These are phyloP conservation scores for Sandelia bainsii DNA, from an alignment of 2,797 vertebrate genomes.

Conservation along the genomic window DNA sequence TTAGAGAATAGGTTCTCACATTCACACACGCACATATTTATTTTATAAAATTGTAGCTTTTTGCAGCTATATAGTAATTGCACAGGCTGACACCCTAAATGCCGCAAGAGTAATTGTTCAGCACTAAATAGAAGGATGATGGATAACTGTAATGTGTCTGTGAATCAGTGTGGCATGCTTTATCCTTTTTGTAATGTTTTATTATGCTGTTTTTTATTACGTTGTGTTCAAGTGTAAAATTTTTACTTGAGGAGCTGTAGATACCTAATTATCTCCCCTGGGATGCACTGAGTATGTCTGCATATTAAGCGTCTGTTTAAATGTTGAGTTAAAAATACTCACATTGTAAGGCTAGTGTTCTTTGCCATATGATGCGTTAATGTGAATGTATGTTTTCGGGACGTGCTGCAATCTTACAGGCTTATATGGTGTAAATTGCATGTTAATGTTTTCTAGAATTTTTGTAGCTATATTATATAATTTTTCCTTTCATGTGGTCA, in stretches of 20 bases:
- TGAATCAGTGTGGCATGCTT: neutral
- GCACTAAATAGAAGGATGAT: too few species aligned
- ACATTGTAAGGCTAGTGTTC: conserved; percentile 1
- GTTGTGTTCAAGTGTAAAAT: conserved; percentile 2
- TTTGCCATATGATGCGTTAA: neutral
- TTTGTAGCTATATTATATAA: neutral
- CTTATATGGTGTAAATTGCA: neutral
- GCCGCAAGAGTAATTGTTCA: too few species aligned
- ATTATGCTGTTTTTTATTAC: conserved; percentile 13
- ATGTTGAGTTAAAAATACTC: conserved; percentile 22
- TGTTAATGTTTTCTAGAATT: neutral
- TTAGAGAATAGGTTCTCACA: too few species aligned
- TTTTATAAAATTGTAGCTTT: too few species aligned
- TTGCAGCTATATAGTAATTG: too few species aligned
- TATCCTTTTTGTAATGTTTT: conserved; percentile 7
- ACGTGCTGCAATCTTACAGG: neutral
- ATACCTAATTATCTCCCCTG: conserved; percentile 32
- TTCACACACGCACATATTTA: too few species aligned
- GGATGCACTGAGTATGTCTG: conserved; percentile 17
- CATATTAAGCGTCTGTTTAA: conserved; percentile 34
- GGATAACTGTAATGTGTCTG: neutral
- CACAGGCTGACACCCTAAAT: too few species aligned
- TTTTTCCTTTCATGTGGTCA: conserved; percentile 24
- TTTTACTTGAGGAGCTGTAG: conserved; percentile 21
- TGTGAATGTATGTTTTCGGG: neutral